phyloP scores from a whole-genome alignment of 2,113 vertebrate genomes.

The Marcusenius ussheri region DNA sequence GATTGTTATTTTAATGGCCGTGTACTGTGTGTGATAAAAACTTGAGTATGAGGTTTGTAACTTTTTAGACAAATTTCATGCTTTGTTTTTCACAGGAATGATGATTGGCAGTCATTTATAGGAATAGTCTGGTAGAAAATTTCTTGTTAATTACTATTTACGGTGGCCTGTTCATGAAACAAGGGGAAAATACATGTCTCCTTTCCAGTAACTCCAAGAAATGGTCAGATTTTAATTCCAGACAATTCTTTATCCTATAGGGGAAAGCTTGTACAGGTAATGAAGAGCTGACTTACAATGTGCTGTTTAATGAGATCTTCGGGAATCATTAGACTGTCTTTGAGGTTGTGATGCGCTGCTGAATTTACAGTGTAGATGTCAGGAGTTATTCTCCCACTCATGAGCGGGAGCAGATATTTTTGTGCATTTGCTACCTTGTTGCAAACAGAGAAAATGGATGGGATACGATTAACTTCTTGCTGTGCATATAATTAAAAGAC shows the following conservation, averaged over 20 bases:
- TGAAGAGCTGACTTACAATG: conserved; percentile 28
- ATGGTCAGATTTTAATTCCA: conserved; percentile 45
- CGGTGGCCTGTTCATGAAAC: conserved; percentile 42
- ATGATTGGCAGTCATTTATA: not conserved
- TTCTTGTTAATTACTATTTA: not conserved
- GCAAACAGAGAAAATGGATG: not conserved
- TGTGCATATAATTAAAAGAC: not conserved
- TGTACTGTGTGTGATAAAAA: not conserved
- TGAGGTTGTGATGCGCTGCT: conserved; percentile 29
- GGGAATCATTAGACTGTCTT: conserved; percentile 10
- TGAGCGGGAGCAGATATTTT: conserved; percentile 13
- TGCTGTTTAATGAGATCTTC: conserved; percentile 36
- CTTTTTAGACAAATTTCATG: not conserved
- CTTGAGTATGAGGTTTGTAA: not conserved
- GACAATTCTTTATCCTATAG: conserved; percentile 43
- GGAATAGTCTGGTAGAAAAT: not conserved
- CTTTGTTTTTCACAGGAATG: not conserved
- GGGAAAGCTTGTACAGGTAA: not conserved
- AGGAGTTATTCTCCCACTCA: not conserved
- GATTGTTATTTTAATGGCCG: not conserved
- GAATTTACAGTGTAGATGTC: conserved; percentile 7
- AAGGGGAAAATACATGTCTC: conserved; percentile 30
- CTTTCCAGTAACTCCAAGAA: conserved; percentile 38
- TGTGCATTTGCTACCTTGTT: conserved; percentile 17
- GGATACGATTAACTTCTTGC: not conserved